phyloP scores from a whole-genome alignment of 2,888 invertebrate species.

The Thera obeliscata region DNA sequence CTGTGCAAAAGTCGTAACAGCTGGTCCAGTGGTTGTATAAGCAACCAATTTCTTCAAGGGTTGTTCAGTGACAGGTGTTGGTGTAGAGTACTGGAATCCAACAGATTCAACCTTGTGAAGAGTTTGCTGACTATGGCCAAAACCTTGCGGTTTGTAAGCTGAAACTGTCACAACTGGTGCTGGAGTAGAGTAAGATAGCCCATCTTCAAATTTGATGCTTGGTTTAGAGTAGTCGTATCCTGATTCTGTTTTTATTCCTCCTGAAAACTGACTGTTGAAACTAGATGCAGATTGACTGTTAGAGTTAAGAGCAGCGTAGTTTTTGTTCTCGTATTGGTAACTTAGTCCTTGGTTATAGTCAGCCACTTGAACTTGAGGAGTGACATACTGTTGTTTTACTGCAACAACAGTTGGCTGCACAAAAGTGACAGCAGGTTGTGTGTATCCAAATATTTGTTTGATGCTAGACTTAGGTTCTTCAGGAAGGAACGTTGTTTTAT shows the following conservation, averaged over 20 bases:
- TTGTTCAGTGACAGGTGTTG: constrained; percentile 66
- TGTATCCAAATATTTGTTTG: constrained; percentile 74
- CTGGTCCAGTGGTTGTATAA: constrained; percentile 74
- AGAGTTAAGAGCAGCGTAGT: constrained; percentile 42
- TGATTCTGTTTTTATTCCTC: constrained; percentile 44
- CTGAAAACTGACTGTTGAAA: constrained; percentile 30
- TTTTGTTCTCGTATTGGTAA: constrained; percentile 56
- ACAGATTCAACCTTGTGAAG: constrained; percentile 62
- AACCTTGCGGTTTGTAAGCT: constrained; percentile 67
- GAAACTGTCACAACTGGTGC: constrained; percentile 65
- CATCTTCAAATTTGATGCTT: constrained; percentile 69
- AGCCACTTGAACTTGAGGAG: constrained; percentile 60
- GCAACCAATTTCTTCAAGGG: constrained; percentile 74
- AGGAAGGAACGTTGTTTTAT: constrained; percentile 71
- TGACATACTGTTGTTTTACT: constrained; percentile 54
- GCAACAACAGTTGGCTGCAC: constrained; percentile 69
- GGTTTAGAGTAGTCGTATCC: constrained; percentile 72
- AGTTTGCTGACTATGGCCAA: constrained; percentile 67
- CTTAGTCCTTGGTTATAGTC: constrained; percentile 63
- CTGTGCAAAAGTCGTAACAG: constrained; percentile 55
- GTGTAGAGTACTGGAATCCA: constrained; percentile 65
- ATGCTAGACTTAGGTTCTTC: constrained; percentile 70
- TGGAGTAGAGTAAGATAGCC: constrained; percentile 64
- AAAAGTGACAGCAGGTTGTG: constrained; percentile 73
- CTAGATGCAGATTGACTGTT: constrained; percentile 33